Percentiles rank a stretch among this genome's conserved stretches.
Evolutionary conservation across 2,797 vertebrate species (phyloP).

Genomic region (Rhadinocentrus ornatus): DNA sequence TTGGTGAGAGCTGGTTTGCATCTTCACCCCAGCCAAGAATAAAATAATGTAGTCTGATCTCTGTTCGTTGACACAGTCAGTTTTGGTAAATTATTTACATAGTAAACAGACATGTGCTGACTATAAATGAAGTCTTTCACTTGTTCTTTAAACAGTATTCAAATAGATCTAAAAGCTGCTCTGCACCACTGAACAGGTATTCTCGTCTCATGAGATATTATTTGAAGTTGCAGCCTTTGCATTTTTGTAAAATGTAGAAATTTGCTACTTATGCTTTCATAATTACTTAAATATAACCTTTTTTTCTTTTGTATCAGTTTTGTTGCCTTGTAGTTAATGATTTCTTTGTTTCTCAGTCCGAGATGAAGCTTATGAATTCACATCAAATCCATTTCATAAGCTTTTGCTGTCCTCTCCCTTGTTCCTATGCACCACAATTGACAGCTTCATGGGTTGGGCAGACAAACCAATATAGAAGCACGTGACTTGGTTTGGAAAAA

Average conservation of each 20-base stretch:
- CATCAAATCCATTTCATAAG: constrained; percentile 36
- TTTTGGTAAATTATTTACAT: constrained; percentile 49
- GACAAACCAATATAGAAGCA: constrained; percentile 61
- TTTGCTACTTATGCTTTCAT: not conserved
- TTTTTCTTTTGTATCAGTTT: not conserved
- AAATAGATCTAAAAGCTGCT: constrained; percentile 10
- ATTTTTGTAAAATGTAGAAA: not conserved
- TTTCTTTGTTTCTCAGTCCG: too few relatives aligned
- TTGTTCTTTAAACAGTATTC: constrained; percentile 17
- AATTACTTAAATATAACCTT: constrained; percentile 5
- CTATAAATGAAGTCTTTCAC: constrained; percentile 25
- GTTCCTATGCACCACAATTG: constrained; percentile 52
- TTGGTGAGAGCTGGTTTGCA: not conserved
- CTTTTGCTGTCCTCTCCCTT: constrained; percentile 37
- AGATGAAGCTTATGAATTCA: constrained; percentile 44
- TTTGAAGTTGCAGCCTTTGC: not conserved
- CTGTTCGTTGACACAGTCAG: constrained; percentile 16
- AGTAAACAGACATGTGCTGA: constrained; percentile 40
- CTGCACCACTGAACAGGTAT: not conserved
- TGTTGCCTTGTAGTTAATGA: too few relatives aligned
- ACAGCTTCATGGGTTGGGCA: constrained; percentile 68
- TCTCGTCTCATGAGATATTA: not conserved
- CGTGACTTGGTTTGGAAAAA: constrained; percentile 76
- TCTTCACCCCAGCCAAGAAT: constrained; percentile 8
- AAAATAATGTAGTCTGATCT: constrained; percentile 26